Conservation (phyloP, 2,113 vertebrate genomes). For the Picathartes gymnocephalus region DNA sequence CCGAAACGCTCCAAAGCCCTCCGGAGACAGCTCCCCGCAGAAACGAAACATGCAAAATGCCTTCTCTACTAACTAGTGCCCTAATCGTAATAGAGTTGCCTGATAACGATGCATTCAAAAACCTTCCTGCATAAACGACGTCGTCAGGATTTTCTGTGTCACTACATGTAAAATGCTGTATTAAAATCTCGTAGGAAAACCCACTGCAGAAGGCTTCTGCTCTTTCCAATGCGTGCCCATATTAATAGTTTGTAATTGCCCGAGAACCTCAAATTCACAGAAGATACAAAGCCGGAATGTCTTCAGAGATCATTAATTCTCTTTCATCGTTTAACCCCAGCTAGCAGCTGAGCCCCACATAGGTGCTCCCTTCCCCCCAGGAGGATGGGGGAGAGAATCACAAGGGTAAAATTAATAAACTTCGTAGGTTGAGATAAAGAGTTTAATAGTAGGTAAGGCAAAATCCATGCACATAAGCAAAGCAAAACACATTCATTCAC, state of each 20-base stretch:
- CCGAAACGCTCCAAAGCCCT: background rate
- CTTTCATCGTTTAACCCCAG: background rate
- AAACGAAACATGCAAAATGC: rapidly evolving
- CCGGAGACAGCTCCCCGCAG: rapidly evolving
- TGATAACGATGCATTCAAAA: background rate
- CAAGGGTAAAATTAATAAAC: background rate
- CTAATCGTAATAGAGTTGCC: background rate
- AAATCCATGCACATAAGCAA: background rate
- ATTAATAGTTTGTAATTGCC: background rate
- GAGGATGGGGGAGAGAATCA: rapidly evolving
- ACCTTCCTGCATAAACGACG: rapidly evolving
- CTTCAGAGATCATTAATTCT: background rate
- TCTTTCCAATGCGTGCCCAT: background rate
- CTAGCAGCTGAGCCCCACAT: background rate
- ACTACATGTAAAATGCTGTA: background rate
- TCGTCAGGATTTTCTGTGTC: background rate
- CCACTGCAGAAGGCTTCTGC: background rate
- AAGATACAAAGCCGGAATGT: background rate
- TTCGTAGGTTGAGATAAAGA: rapidly evolving
- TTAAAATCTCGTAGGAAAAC: background rate
- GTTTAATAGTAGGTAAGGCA: background rate
- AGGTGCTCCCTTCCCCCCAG: background rate
- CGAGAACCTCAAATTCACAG: background rate
- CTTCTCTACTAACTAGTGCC: no score
- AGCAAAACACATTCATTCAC: background rate